Percentiles rank a stretch among this genome's conserved stretches.
Evolutionary conservation across 2,797 vertebrate species (phyloP).

Genomic region (Argyrosomus regius): DNA sequence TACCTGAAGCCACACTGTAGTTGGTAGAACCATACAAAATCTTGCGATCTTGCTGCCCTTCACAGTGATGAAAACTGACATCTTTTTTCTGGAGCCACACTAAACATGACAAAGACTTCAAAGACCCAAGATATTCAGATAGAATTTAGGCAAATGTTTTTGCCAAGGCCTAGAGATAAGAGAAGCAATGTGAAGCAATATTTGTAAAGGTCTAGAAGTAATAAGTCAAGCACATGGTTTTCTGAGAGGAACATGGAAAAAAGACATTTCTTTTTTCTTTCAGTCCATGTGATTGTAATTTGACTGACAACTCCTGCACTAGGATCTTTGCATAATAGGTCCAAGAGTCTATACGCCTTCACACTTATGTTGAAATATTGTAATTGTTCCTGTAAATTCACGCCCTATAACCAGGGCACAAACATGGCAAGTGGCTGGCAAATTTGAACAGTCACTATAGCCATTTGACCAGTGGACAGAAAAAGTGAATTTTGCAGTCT

Average conservation of each 20-base stretch:
- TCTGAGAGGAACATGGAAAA: neutral
- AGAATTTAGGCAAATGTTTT: neutral
- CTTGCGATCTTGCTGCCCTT: neutral
- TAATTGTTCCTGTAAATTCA: no score
- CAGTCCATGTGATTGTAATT: neutral
- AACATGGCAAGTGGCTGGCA: no score
- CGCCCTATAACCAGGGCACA: no score
- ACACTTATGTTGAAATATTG: neutral
- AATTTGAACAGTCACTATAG: no score
- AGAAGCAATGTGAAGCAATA: neutral
- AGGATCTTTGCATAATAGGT: no score
- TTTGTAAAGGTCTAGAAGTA: neutral
- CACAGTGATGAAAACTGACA: neutral
- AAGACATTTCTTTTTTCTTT: neutral
- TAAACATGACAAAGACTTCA: neutral
- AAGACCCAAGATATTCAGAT: neutral
- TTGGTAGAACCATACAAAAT: neutral
- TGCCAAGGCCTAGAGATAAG: neutral
- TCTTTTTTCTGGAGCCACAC: neutral
- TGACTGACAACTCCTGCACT: neutral
- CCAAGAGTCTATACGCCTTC: neutral
- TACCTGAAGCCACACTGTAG: neutral
- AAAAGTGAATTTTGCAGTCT: no score
- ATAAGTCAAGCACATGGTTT: neutral
- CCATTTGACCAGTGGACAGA: no score